Evolutionary conservation across 2,797 vertebrate genomes (phyloP).

Genomic region (Scarus forsteni): DNA sequence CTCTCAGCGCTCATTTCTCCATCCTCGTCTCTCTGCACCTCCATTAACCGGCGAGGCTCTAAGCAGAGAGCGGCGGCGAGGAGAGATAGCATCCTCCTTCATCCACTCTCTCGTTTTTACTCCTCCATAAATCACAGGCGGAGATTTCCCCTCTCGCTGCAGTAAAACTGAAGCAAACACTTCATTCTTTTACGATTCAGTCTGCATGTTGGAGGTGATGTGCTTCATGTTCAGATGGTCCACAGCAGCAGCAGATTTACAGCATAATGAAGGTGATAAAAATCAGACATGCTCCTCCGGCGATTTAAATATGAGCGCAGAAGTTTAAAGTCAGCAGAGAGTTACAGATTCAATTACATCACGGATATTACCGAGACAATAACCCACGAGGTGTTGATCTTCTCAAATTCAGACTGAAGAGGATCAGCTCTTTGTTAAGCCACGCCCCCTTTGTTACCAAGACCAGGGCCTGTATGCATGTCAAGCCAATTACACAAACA

Average conservation of each 20-base stretch:
- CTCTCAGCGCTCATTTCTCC: conserved; percentile 22
- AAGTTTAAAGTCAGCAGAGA: conserved; percentile 26
- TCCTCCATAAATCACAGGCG: conserved; percentile 51
- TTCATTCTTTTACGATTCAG: conserved; percentile 53
- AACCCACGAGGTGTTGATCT: not conserved
- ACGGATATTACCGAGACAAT: conserved; percentile 2
- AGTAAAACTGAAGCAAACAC: conserved; percentile 62
- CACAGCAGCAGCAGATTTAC: conserved; percentile 53
- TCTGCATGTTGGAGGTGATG: conserved; percentile 37
- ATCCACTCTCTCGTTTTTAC: conserved; percentile 29
- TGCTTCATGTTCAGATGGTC: conserved; percentile 51
- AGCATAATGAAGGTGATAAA: conserved; percentile 59
- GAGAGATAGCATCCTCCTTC: conserved; percentile 21
- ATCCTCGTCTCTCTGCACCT: conserved; percentile 25
- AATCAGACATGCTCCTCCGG: conserved; percentile 32
- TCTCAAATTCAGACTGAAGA: not conserved
- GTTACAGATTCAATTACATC: conserved; percentile 42
- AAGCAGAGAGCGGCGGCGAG: conserved; percentile 32
- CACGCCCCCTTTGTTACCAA: too few species aligned
- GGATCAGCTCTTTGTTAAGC: too few species aligned
- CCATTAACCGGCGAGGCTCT: conserved; percentile 37
- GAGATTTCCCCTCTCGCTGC: conserved; percentile 14
- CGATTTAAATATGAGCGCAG: conserved; percentile 37
- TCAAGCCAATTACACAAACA: too few species aligned
- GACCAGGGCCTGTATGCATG: too few species aligned